Base-by-base conservation (phyloP, 2,888 invertebrate species). In the Ariolimax columbianus region DNA sequence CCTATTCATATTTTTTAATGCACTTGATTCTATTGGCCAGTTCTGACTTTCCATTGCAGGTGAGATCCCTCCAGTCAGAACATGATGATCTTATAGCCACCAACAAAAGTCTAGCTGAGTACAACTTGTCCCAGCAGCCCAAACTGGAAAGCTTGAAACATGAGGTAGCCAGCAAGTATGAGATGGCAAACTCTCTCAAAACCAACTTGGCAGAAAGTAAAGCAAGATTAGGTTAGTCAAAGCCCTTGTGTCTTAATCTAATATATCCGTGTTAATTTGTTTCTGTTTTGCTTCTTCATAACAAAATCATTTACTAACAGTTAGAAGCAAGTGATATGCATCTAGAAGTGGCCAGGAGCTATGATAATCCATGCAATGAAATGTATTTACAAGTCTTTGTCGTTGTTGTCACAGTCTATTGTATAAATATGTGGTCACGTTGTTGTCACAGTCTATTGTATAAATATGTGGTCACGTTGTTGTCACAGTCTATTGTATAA, bases 81-180 rank as follows among this genome's bases (percentile, higher is more conserved):
- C 97, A 97, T 92, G 98, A 98, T 93, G 96, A 97, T 94, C 95
- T 98, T 84, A 96, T 99, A 91, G 97, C 97, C 0, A 97, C 97
- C 90, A 99, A 98, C 94, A 96, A 97, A 93, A 97, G 97, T 26
- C 94, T 98, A 86, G 98, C 99, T 0, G 99, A 99, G 93, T 97
- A 96, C 91, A 99, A 99, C 94, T 95, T 99, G 75, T 95, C 96
- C 0, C 96, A 96, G 91, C 98, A 98, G 94, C 98, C 98, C 0
- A 96, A 96, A 92, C 95, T 98, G 14, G 96, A 96, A 47, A 96
- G 96, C 87, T 95, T 96, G 0, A 97, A 97, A 91, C 95, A 96
- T 82, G 95, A 96, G 86, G 94, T 98, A 7, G 96, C 96, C 89
- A 96, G 96, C 87, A 89, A 92, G 1, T 95, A 95, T 89, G 94